phyloP scores from a whole-genome alignment of 2,113 vertebrate genomes.

The Polyodon spathula region DNA sequence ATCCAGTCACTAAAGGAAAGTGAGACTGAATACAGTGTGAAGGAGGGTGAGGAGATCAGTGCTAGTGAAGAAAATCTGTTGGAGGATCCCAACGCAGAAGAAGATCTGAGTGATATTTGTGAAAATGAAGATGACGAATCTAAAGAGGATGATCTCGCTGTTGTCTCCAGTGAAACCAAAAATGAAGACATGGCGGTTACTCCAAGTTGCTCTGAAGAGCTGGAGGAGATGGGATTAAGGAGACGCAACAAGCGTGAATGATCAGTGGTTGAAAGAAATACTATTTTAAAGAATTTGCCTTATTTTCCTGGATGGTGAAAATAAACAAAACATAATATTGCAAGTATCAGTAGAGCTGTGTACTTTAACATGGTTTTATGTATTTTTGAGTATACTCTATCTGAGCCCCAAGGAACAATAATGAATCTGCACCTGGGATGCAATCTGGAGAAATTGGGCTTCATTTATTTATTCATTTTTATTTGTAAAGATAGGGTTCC shows the following conservation, averaged over 20 bases:
- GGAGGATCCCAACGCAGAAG: slow-evolving; percentile 19
- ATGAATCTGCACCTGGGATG: too few relatives aligned
- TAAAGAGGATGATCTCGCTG: slow-evolving; percentile 19
- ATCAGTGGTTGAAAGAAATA: slow-evolving; percentile 16
- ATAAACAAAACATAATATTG: not conserved
- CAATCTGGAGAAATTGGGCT: too few relatives aligned
- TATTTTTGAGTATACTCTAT: too few relatives aligned
- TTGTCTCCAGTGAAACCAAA: slow-evolving; percentile 28
- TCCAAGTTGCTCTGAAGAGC: slow-evolving; percentile 22
- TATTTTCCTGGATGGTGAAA: slow-evolving; percentile 8
- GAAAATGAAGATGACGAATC: slow-evolving; percentile 30
- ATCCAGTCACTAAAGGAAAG: slow-evolving; percentile 57
- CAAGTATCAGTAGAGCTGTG: too few relatives aligned
- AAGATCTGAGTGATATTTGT: slow-evolving; percentile 8
- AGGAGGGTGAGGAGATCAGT: slow-evolving; percentile 16
- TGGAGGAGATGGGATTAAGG: slow-evolving; percentile 46
- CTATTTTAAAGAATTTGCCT: not conserved
- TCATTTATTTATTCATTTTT: too few relatives aligned
- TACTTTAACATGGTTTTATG: too few relatives aligned
- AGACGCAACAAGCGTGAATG: slow-evolving; percentile 62
- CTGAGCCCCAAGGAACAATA: too few relatives aligned
- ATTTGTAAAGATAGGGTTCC: too few relatives aligned
- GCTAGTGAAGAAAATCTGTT: slow-evolving; percentile 19
- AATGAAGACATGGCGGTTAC: slow-evolving; percentile 29
- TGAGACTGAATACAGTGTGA: slow-evolving; percentile 18